A percentile compares a stretch with the other conserved stretches of the same genome.
phyloP scores from a whole-genome alignment of 2,888 invertebrate species.

The Timandra comae region DNA sequence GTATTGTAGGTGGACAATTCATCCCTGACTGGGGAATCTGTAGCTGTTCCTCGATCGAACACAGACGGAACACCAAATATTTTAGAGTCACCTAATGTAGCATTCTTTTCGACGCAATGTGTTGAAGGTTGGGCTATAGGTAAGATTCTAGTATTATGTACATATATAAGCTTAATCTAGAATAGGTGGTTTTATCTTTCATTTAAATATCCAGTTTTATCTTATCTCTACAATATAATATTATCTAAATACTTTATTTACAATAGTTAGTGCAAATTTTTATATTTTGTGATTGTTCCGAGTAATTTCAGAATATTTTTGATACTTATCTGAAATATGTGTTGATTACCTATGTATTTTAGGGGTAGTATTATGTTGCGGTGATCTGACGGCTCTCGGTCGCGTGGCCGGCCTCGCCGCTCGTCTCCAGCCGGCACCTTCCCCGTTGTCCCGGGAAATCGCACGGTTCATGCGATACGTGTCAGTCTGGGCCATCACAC shows the following conservation, averaged over 20 bases:
- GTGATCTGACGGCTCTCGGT: slow-evolving; percentile 88
- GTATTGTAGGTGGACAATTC: slow-evolving; percentile 87
- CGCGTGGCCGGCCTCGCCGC: slow-evolving; percentile 95
- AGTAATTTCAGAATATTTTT: too few species aligned
- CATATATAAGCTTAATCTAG: too few species aligned
- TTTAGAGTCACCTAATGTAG: slow-evolving; percentile 92
- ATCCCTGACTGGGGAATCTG: slow-evolving; percentile 94
- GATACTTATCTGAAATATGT: too few species aligned
- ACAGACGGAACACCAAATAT: slow-evolving; percentile 94
- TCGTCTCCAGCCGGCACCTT: slow-evolving; percentile 93
- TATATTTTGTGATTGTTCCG: too few species aligned
- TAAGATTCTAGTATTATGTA: too few species aligned
- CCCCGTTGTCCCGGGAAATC: slow-evolving; percentile 97
- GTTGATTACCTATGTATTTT: too few species aligned
- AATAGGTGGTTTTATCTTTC: too few species aligned
- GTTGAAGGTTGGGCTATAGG: slow-evolving; percentile 94
- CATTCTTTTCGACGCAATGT: slow-evolving; percentile 96
- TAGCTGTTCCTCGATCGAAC: slow-evolving; percentile 90
- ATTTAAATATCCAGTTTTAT: too few species aligned
- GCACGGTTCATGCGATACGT: slow-evolving; percentile 97
- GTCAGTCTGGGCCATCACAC: slow-evolving; percentile 91
- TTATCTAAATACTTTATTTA: too few species aligned
- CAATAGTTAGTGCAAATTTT: too few species aligned
- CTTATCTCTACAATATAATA: too few species aligned
- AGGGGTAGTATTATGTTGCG: slow-evolving; percentile 90